Conservation (phyloP, 2,888 invertebrate genomes). For the Cheilosia variabilis region DNA sequence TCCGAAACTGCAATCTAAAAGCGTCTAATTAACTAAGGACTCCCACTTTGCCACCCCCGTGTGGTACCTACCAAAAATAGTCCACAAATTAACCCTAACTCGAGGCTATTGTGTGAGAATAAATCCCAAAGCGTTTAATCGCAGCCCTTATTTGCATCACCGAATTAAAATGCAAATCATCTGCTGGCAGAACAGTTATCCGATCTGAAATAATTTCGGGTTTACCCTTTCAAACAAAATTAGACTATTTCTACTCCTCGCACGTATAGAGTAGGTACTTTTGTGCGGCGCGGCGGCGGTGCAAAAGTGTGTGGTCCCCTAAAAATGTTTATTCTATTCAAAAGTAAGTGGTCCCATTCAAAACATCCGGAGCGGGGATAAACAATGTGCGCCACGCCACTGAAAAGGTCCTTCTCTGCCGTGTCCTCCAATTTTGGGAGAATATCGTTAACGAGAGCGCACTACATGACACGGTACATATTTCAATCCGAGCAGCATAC, state of each 20-base stretch:
- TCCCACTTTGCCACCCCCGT: background rate
- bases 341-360: constrained; percentile 34
- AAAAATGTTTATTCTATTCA: constrained; percentile 32
- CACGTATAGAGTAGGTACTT: background rate
- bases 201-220: background rate
- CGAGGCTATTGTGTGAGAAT: constrained; percentile 14
- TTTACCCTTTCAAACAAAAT: constrained; percentile 13
- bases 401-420: constrained; percentile 2
- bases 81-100: constrained; percentile 19
- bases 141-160: constrained; percentile 22
- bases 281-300: background rate
- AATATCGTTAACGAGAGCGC: constrained; percentile 17
- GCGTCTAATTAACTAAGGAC: constrained; percentile 19
- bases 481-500: constrained; percentile 11
- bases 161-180: constrained; percentile 36
- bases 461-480: constrained; percentile 19
- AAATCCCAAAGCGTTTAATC: constrained; percentile 11
- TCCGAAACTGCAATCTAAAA: constrained; percentile 12
- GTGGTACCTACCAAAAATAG: constrained; percentile 2
- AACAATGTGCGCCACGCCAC: constrained; percentile 17
- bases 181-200: background rate
- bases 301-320: constrained; percentile 10
- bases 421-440: constrained; percentile 1
- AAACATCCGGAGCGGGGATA: constrained; percentile 9
- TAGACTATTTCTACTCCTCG: background rate